Evolutionary conservation across 1,140 invertebrate genomes (phyloP).

Genomic region (Tenebrio molitor): DNA sequence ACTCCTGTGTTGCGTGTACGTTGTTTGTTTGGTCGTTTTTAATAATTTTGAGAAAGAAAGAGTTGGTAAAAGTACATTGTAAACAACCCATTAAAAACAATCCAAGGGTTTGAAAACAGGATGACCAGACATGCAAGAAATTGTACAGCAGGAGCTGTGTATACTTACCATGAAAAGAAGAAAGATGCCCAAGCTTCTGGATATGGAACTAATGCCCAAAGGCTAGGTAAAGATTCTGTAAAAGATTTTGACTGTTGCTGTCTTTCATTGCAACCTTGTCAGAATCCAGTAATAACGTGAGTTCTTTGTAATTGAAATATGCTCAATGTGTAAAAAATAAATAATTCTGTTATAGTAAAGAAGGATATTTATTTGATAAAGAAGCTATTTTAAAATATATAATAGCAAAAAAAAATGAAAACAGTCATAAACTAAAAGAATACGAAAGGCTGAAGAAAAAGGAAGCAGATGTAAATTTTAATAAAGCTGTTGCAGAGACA

Average conservation of each 20-base stretch:
- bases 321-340: no score
- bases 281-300: constrained; percentile 89
- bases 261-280: constrained; percentile 95
- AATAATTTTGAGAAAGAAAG: no score
- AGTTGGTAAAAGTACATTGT: no score
- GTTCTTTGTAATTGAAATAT: no score
- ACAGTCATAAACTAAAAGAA: constrained; percentile 90
- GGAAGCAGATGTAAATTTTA: constrained; percentile 75
- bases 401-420: constrained; percentile 94
- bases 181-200: constrained; percentile 95
- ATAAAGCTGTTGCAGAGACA: constrained; percentile 79
- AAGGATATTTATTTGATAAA: constrained; percentile 97
- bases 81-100: no score
- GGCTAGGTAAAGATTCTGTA: constrained; percentile 96
- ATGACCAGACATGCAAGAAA: constrained; percentile 98
- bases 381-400: constrained; percentile 98
- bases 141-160: constrained; percentile 97
- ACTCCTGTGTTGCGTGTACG: no score
- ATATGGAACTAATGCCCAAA: constrained; percentile 85
- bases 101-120: constrained; percentile 55
- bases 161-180: constrained; percentile 98
- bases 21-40: no score
- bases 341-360: constrained; percentile 81
- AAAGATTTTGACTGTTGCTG: constrained; percentile 99
- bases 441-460: constrained; percentile 91